Evolutionary conservation across 2,113 vertebrate species (phyloP).

Genomic region (Myrmecophaga tridactyla): DNA sequence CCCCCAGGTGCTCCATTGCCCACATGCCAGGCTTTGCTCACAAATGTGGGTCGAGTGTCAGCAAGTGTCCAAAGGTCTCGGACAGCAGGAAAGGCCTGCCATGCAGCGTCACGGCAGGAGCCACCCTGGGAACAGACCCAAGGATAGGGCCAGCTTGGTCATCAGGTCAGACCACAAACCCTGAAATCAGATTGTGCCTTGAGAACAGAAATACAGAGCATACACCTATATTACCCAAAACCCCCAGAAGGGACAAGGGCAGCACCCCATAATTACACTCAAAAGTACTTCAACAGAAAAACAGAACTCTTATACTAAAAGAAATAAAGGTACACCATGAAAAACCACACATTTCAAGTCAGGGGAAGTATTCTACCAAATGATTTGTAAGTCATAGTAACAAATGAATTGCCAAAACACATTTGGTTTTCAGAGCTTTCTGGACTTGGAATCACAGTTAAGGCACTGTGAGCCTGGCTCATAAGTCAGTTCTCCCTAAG

Average conservation of each 20-base stretch:
- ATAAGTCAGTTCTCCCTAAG: background rate
- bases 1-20: background rate
- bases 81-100: background rate
- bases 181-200: background rate
- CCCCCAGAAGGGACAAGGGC: background rate
- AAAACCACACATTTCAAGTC: background rate
- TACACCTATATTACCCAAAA: fast-evolving
- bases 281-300: background rate
- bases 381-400: background rate
- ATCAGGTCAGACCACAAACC: background rate
- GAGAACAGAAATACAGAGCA: background rate
- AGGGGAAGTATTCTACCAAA: background rate
- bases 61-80: too few relatives aligned
- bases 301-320: background rate
- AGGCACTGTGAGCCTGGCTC: background rate
- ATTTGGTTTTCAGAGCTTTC: background rate
- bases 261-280: background rate
- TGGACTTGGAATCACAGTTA: background rate
- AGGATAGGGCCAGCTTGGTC: background rate
- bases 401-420: background rate
- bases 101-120: background rate
- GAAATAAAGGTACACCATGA: background rate
- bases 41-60: background rate
- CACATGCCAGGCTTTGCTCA: background rate
- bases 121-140: background rate